Conservation (phyloP, 2,888 invertebrate genomes). For the Mechanitis mazaeus region DNA sequence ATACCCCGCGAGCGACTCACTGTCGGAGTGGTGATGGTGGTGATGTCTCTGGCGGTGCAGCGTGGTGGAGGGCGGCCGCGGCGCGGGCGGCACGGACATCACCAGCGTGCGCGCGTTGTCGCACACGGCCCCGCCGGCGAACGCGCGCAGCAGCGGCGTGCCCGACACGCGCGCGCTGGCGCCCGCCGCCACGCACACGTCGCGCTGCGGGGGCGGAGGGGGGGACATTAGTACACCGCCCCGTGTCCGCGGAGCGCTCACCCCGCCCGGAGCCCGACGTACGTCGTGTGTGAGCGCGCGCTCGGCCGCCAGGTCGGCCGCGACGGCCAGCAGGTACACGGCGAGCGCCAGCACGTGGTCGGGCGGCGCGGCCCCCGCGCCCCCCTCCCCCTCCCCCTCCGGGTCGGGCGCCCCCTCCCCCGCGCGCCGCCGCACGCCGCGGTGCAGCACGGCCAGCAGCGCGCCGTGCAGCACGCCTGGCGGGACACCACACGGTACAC, state of each 20-base stretch:
- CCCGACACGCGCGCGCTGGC: conserved; percentile 37
- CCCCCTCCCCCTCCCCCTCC: conserved; percentile 79
- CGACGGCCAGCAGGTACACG: conserved; percentile 91
- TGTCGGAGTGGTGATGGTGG: conserved; percentile 75
- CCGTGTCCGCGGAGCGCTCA: too few species aligned
- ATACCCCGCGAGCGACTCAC: conserved; percentile 52
- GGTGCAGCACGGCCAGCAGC: conserved; percentile 88
- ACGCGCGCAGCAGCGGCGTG: conserved; percentile 77
- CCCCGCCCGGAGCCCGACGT: conserved; percentile 7
- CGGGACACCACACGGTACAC: neutral
- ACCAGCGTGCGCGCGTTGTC: conserved; percentile 85
- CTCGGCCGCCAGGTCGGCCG: conserved; percentile 74
- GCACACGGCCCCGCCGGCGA: conserved; percentile 83
- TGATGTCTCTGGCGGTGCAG: conserved; percentile 29
- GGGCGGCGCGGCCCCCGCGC: conserved; percentile 71
- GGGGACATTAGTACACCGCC: neutral
- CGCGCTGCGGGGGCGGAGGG: conserved; percentile 32
- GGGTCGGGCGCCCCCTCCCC: conserved; percentile 66
- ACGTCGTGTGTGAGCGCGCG: conserved; percentile 40
- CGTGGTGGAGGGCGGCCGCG: conserved; percentile 57
- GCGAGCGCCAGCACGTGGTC: conserved; percentile 93
- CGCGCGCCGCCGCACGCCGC: conserved; percentile 82
- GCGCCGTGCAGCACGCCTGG: conserved; percentile 71
- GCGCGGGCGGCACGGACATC: conserved; percentile 62
- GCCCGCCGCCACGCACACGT: conserved; percentile 42